Percentiles rank a stretch among this genome's conserved stretches.
phyloP scores from a whole-genome alignment of 2,888 invertebrate species.

The Lithophane socia region DNA sequence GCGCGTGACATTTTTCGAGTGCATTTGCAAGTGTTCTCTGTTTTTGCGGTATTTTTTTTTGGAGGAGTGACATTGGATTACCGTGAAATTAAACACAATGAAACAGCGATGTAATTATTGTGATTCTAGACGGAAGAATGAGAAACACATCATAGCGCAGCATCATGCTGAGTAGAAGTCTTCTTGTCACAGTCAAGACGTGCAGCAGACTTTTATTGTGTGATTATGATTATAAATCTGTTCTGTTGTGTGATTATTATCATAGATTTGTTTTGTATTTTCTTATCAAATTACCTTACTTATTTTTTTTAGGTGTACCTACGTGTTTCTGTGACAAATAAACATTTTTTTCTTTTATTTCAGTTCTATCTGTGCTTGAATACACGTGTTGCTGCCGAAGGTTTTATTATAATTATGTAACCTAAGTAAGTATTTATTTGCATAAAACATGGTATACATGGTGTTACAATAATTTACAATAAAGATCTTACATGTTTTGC shows the following conservation, averaged over 20 bases:
- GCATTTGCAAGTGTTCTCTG: conserved; percentile 2
- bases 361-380: too few species aligned
- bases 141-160: not conserved
- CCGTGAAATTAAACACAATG: not conserved
- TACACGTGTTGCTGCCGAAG: too few species aligned
- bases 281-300: too few species aligned
- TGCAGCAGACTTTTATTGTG: not conserved
- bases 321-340: too few species aligned
- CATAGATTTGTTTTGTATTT: too few species aligned
- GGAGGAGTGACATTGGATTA: not conserved
- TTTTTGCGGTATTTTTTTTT: conserved; percentile 1
- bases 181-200: not conserved
- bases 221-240: too few species aligned
- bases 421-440: too few species aligned
- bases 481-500: too few species aligned
- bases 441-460: too few species aligned
- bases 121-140: not conserved
- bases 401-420: not conserved
- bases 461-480: too few species aligned
- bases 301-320: too few species aligned
- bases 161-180: not conserved
- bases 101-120: not conserved
- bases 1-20: conserved; percentile 18
- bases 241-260: too few species aligned
- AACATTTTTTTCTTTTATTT: not conserved